phyloP scores from a whole-genome alignment of 2,888 invertebrate genomes.

The Scaptomyza tumidula region DNA sequence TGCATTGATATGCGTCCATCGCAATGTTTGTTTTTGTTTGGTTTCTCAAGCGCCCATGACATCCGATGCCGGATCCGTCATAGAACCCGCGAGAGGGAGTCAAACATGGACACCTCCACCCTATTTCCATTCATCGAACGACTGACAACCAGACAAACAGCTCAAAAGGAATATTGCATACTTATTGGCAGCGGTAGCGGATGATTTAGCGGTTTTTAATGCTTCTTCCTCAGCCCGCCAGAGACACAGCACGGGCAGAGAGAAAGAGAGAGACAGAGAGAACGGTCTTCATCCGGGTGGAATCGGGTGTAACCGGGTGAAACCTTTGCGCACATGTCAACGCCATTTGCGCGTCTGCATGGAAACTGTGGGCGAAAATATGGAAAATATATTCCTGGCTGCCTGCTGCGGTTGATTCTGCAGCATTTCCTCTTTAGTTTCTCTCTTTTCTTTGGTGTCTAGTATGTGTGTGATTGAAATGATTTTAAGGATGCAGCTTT shows the following conservation, averaged over 20 bases:
- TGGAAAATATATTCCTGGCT: conserved; percentile 31
- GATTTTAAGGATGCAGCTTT: conserved; percentile 40
- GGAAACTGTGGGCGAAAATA: conserved; percentile 46
- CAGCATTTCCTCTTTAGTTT: conserved; percentile 3
- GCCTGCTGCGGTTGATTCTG: conserved; percentile 9
- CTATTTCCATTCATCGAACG: conserved; percentile 4
- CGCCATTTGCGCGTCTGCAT: conserved; percentile 61
- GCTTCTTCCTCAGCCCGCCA: conserved; percentile 41
- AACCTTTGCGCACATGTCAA: conserved; percentile 67
- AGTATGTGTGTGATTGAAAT: conserved; percentile 53
- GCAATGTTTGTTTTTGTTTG: conserved; percentile 72
- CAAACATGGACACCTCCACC: too few species aligned
- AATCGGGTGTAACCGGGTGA: conserved; percentile 15
- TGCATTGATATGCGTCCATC: conserved; percentile 73
- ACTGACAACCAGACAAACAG: conserved; percentile 66
- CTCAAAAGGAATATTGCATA: conserved; percentile 73
- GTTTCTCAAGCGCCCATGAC: conserved; percentile 33
- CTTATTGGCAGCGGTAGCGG: conserved; percentile 76
- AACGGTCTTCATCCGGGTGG: conserved; percentile 11
- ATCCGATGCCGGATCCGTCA: conserved; percentile 23
- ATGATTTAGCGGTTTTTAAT: conserved; percentile 79
- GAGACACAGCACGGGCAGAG: background rate
- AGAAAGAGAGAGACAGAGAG: background rate
- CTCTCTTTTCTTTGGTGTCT: conserved; percentile 12
- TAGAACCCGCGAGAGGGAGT: conserved; percentile 6